Percentiles rank a stretch among this genome's conserved stretches.
phyloP scores from a whole-genome alignment of 2,888 invertebrate species.

The Mesorhabditis sp. region DNA sequence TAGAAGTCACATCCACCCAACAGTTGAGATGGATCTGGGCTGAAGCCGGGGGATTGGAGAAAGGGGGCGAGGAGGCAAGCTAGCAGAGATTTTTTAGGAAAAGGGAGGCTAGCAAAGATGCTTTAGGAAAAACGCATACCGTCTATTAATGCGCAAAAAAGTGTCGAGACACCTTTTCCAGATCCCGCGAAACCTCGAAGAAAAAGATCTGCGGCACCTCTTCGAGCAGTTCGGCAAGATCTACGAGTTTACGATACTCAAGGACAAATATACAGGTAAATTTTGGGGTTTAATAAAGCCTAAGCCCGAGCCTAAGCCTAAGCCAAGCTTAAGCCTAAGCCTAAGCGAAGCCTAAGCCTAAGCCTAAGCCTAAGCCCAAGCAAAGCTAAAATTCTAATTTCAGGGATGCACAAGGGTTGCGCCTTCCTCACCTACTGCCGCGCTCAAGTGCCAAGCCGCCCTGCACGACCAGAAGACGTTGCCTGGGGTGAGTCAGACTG shows the following conservation, averaged over 20 bases:
- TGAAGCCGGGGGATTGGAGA: background rate
- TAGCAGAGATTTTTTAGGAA: background rate
- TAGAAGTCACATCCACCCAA: too few species aligned
- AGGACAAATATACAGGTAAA: conserved; percentile 78
- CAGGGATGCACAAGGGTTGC: conserved; percentile 93
- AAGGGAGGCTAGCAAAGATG: background rate
- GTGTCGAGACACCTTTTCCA: conserved; percentile 62
- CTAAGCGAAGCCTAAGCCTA: too few species aligned
- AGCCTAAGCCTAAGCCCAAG: too few species aligned
- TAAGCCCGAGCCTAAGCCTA: too few species aligned
- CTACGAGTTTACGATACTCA: conserved; percentile 86
- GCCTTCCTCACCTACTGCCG: conserved; percentile 97
- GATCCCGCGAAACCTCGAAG: conserved; percentile 83
- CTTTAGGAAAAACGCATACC: background rate
- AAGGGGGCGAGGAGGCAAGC: background rate
- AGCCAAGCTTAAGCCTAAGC: too few species aligned
- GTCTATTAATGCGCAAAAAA: too few species aligned
- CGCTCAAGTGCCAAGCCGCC: conserved; percentile 83
- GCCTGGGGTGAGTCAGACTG: conserved; percentile 95
- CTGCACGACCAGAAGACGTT: conserved; percentile 96
- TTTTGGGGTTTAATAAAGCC: background rate
- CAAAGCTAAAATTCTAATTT: background rate
- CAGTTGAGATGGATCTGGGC: too few species aligned
- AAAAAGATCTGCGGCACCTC: conserved; percentile 80
- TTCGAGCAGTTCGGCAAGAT: conserved; percentile 89